A percentile compares a stretch with the other conserved stretches of the same genome.
Evolutionary conservation across 2,888 invertebrate genomes (phyloP).

Genomic region (Alentia gelatinosa): DNA sequence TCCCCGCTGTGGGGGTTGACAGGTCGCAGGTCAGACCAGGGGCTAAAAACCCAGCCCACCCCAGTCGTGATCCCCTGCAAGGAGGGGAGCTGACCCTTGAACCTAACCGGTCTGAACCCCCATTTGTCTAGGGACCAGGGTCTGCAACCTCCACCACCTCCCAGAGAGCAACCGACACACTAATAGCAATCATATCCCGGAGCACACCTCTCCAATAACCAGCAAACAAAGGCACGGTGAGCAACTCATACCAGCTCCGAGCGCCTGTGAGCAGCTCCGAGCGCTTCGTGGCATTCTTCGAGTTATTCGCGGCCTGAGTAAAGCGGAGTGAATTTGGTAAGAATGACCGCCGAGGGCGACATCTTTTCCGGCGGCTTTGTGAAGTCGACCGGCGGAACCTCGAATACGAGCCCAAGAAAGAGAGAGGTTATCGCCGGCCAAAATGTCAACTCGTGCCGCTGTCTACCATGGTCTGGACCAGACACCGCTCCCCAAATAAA

Average conservation of each 20-base stretch:
- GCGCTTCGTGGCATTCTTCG: background rate
- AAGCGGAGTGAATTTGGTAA: background rate
- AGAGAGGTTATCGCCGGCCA: background rate
- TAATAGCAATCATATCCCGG: slow-evolving; percentile 31
- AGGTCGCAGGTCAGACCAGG: background rate
- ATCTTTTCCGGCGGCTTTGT: background rate
- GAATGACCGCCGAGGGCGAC: background rate
- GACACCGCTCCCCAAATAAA: background rate
- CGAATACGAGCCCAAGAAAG: background rate
- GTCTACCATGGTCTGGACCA: background rate
- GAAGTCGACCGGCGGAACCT: background rate
- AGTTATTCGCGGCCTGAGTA: background rate
- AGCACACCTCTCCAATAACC: background rate
- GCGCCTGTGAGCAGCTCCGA: background rate
- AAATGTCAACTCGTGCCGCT: background rate
- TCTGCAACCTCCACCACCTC: background rate
- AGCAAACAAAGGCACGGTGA: background rate
- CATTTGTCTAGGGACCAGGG: background rate
- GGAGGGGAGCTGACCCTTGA: background rate
- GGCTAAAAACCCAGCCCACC: slow-evolving; percentile 19
- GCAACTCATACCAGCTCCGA: background rate
- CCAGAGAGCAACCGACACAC: background rate
- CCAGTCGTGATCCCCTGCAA: background rate
- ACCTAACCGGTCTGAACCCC: background rate
- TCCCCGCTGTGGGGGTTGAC: background rate